A percentile compares a stretch with the other conserved stretches of the same genome.
phyloP scores from a whole-genome alignment of 2,797 vertebrate genomes.

The Eutrigla gurnardus region DNA sequence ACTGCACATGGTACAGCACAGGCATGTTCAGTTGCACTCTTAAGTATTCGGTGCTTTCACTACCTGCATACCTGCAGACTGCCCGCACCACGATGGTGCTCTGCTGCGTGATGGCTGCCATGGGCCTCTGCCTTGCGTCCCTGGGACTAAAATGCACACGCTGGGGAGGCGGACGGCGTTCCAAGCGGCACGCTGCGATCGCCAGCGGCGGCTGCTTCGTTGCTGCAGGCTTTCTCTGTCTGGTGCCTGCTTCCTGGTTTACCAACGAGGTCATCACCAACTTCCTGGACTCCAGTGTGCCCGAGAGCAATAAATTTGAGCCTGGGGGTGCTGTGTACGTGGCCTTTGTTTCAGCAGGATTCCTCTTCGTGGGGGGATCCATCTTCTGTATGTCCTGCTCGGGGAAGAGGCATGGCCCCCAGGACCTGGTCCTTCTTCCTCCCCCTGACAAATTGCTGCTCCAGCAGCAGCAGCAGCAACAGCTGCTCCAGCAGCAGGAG shows the following conservation, averaged over 20 bases:
- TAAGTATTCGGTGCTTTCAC: constrained; percentile 91
- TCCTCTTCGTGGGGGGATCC: constrained; percentile 89
- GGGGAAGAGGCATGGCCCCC: constrained; percentile 85
- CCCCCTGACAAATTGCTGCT: constrained; percentile 83
- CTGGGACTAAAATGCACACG: constrained; percentile 95
- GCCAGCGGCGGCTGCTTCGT: constrained; percentile 91
- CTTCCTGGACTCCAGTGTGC: constrained; percentile 91
- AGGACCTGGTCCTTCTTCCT: constrained; percentile 85
- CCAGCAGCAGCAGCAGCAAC: constrained; percentile 85
- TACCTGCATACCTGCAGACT: constrained; percentile 91
- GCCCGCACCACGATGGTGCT: constrained; percentile 95
- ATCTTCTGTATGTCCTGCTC: constrained; percentile 93
- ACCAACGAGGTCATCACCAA: constrained; percentile 92
- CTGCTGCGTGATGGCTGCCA: constrained; percentile 90
- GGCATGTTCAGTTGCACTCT: constrained; percentile 96
- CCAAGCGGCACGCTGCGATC: constrained; percentile 89
- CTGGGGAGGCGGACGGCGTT: constrained; percentile 88
- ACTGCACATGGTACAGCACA: constrained; percentile 98
- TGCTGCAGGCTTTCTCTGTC: constrained; percentile 88
- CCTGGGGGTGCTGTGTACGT: constrained; percentile 93
- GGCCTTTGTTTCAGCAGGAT: constrained; percentile 91
- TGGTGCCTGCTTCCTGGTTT: constrained; percentile 95
- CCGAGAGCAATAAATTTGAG: constrained; percentile 94
- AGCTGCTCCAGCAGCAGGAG: constrained; percentile 84
- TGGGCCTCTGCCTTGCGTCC: constrained; percentile 91